Conservation (phyloP, 2,888 invertebrate species). For the Nemurella pictetii region DNA sequence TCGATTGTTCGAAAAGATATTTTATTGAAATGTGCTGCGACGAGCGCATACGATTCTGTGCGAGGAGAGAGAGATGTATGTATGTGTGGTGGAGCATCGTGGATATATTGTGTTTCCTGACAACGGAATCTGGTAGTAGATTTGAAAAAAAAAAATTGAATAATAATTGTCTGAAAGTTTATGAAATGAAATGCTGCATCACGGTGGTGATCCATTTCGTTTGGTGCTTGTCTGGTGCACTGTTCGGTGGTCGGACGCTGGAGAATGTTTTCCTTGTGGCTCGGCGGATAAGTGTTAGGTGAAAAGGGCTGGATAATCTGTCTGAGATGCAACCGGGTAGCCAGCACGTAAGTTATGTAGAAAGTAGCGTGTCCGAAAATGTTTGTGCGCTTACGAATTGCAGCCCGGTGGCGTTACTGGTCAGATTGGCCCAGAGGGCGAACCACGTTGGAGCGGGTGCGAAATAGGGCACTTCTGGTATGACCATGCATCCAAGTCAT, state of each 20-base stretch:
- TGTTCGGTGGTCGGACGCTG: not conserved
- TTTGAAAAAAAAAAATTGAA: not conserved
- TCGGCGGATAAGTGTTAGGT: not conserved
- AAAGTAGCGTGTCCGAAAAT: not conserved
- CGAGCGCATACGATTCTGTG: not conserved
- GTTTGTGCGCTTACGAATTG: not conserved
- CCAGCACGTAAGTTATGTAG: not conserved
- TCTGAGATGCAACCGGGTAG: not conserved
- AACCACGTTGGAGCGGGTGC: not conserved
- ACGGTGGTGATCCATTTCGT: not conserved
- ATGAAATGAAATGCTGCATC: not conserved
- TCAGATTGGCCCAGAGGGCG: not conserved
- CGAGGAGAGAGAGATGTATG: not conserved
- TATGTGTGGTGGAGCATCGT: not conserved
- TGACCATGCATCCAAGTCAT: too few species aligned
- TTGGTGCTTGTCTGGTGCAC: not conserved
- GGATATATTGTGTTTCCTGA: conserved; percentile 4
- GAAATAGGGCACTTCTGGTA: too few species aligned
- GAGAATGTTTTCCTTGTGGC: not conserved
- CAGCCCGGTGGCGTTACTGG: not conserved
- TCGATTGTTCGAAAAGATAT: conserved; percentile 2
- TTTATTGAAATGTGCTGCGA: not conserved
- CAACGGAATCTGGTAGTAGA: not conserved
- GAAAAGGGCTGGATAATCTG: not conserved
- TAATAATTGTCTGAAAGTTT: conserved; percentile 15